phyloP scores from a whole-genome alignment of 2,888 invertebrate species.

The Urechis unicinctus region DNA sequence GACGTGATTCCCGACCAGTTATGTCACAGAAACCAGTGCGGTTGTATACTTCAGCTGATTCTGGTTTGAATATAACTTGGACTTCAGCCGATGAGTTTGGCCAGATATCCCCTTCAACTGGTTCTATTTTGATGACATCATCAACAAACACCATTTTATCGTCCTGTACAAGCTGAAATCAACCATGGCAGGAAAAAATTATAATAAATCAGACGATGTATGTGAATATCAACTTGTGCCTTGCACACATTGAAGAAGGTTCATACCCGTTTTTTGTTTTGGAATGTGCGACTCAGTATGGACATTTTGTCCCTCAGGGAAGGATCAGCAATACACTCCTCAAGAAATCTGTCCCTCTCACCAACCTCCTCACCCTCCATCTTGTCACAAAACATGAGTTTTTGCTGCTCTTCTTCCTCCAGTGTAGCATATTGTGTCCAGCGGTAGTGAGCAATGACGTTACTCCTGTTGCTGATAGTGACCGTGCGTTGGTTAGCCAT shows the following conservation, averaged over 20 bases:
- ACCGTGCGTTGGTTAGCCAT: conserved; percentile 49
- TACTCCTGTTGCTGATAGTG: conserved; percentile 44
- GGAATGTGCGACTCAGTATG: conserved; percentile 43
- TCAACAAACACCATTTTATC: conserved; percentile 45
- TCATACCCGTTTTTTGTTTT: conserved; percentile 42
- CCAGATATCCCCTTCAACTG: conserved; percentile 50
- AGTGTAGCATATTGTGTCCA: conserved; percentile 48
- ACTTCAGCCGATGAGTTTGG: conserved; percentile 47
- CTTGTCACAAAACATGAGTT: conserved; percentile 25
- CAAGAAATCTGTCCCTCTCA: conserved; percentile 44
- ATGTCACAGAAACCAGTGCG: conserved; percentile 49
- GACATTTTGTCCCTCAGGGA: conserved; percentile 45
- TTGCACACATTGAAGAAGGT: neutral
- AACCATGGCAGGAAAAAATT: neutral
- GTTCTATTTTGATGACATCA: conserved; percentile 46
- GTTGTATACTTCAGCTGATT: conserved; percentile 43
- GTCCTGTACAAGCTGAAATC: conserved; percentile 33
- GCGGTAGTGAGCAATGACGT: conserved; percentile 47
- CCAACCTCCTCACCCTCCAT: conserved; percentile 34
- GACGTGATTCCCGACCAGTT: conserved; percentile 47
- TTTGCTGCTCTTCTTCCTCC: conserved; percentile 47
- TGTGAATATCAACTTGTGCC: neutral
- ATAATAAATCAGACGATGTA: conserved; percentile 1
- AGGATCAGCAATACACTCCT: conserved; percentile 45
- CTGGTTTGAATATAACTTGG: conserved; percentile 46